phyloP scores from a whole-genome alignment of 2,797 vertebrate genomes.

The Sarcoramphus papa region DNA sequence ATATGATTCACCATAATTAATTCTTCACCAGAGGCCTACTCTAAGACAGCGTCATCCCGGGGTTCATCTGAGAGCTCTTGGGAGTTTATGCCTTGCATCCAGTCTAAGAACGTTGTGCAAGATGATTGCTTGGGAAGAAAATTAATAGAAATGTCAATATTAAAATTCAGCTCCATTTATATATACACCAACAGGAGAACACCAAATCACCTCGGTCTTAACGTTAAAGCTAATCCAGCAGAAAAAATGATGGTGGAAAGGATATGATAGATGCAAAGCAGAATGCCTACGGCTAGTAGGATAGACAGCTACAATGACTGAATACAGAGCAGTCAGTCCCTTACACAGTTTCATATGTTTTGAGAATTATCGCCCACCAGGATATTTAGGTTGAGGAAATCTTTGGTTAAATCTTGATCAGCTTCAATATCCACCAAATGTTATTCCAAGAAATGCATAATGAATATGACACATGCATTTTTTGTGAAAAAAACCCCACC shows the following conservation, averaged over 20 bases:
- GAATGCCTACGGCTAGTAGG: neutral
- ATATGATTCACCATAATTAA: neutral
- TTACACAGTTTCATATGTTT: neutral
- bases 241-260: neutral
- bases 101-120: neutral
- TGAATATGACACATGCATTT: neutral
- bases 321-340: neutral
- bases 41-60: accelerated
- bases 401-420: neutral
- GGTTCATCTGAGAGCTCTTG: neutral
- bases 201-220: neutral
- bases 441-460: neutral
- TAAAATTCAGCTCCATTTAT: neutral
- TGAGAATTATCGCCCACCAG: neutral
- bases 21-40: neutral
- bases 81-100: neutral
- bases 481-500: neutral
- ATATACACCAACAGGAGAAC: neutral
- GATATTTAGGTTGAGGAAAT: neutral
- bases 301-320: neutral
- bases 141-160: neutral
- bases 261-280: neutral
- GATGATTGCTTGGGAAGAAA: neutral
- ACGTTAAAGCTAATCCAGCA: neutral
- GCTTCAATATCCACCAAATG: neutral